Conservation (phyloP, 2,797 vertebrate species). For the Malurus leucopterus region DNA sequence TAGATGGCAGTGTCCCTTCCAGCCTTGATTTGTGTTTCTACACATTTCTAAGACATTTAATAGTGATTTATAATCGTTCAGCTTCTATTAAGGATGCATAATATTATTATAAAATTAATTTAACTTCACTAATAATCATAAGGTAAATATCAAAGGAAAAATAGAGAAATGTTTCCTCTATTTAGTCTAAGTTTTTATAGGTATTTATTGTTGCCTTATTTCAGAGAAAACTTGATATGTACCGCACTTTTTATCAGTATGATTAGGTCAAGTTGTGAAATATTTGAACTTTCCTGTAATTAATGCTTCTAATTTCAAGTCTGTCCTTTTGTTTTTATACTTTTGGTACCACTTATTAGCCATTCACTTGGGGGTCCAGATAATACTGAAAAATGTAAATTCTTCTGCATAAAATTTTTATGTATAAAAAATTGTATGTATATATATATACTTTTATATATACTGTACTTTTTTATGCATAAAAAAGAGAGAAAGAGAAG, state of each 20-base stretch:
- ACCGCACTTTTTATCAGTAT: background rate
- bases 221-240: background rate
- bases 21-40: background rate
- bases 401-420: background rate
- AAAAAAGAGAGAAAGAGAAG: background rate
- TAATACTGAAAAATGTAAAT: background rate
- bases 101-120: background rate
- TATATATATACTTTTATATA: no score
- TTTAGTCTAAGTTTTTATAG: background rate
- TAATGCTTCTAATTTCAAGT: background rate
- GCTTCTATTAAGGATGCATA: background rate
- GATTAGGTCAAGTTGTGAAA: background rate
- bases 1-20: conserved; percentile 14
- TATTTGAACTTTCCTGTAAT: background rate
- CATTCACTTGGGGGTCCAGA: background rate
- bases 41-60: background rate
- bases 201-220: background rate
- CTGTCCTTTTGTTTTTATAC: background rate
- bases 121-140: background rate
- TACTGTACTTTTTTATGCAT: background rate
- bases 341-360: background rate
- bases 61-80: background rate
- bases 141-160: background rate
- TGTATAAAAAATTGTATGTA: background rate
- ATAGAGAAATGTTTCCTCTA: background rate